Base-by-base conservation (phyloP, 2,113 vertebrate species). In the Melanotaenia duboulayi region DNA sequence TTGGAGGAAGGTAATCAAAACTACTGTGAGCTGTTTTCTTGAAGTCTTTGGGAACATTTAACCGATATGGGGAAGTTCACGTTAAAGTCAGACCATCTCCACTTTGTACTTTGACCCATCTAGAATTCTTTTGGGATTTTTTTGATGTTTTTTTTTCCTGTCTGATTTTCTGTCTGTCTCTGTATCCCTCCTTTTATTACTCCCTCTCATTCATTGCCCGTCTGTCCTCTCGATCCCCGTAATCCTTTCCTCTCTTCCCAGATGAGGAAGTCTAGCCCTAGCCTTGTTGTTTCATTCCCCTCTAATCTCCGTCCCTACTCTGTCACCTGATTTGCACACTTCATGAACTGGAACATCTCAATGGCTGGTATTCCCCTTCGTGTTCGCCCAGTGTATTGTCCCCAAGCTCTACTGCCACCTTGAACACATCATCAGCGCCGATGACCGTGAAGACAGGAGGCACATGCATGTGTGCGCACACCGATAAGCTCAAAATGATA, bases 311-410 rank as follows among this genome's bases (percentile, higher is more conserved):
- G 24, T 28, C 7, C 55, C 51, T 54, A 64, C 82, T 61, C 32
- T 49, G 62, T 64, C 55, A 28, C 72, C 79, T 85, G 91, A 91
- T 92, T 90, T 91, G 88, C 85, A 89, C 89, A 91, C 85, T 90
- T 90, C 82, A 88, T 89, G 89, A 87, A 84, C 76, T 74, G 87
- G 88, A 91, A 91, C 75, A 71, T 84, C 83, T 91, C 76, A 50
- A 81, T 78, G 78, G 64, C 85, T 82, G 82, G 80, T 88, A 63
- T 89, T 84, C 85, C 88, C 83, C 74, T 84, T 46, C 66, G 80
- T 68, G 56, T 65, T 85, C 28, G 11, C 67, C 58, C 55, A 10
- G 48, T 39, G 46, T 28, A n/a, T 48, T 24, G 16, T 85, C 72
- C 86, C 85, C 17, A n/a, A 65, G 76, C 80, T 65, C 71, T 19